Conservation (phyloP, 2,888 invertebrate species). For the Vannuccia rotundouncinata region DNA sequence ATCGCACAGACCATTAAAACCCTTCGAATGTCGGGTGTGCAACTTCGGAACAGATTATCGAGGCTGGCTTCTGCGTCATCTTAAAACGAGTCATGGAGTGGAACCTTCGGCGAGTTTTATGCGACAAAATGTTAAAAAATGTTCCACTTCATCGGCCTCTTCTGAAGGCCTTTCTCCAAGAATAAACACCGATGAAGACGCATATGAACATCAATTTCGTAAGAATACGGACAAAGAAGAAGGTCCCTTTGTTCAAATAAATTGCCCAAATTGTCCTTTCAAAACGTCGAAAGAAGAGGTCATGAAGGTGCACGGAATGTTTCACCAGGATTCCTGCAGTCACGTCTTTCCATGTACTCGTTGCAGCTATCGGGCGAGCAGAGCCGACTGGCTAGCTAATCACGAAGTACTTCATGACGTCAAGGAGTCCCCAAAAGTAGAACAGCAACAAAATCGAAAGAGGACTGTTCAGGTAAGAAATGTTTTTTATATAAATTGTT, state of each 20-base stretch:
- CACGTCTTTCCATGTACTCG: background rate
- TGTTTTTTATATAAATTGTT: no score
- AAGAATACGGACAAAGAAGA: background rate
- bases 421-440: background rate
- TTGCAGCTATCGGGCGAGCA: constrained; percentile 29
- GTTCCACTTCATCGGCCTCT: background rate
- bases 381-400: background rate
- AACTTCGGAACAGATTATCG: constrained; percentile 54
- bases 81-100: constrained; percentile 42
- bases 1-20: constrained; percentile 41
- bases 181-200: background rate
- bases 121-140: constrained; percentile 21
- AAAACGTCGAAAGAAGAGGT: background rate
- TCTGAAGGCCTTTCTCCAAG: background rate
- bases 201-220: background rate
- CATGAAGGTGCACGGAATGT: background rate
- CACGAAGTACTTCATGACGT: background rate
- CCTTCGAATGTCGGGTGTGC: constrained; percentile 51
- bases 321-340: background rate
- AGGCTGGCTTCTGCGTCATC: constrained; percentile 53
- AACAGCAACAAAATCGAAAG: background rate
- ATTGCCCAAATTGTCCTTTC: background rate
- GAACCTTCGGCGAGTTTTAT: constrained; percentile 54
- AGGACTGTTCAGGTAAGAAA: background rate
- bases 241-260: background rate